Evolutionary conservation across 2,888 invertebrate species (phyloP).

Genomic region (Myopa testacea): DNA sequence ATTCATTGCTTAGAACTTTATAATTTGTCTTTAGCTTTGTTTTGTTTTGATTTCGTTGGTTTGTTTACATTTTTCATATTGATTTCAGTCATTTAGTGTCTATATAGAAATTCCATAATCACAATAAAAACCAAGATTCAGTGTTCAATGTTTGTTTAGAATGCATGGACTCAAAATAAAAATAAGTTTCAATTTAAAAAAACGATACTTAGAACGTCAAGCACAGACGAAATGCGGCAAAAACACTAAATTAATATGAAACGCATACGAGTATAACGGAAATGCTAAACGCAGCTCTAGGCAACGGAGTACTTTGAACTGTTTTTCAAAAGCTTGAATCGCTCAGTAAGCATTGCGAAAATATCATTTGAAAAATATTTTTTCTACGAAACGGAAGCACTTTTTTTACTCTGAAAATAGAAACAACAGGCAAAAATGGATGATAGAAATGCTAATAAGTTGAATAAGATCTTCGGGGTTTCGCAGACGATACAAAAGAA

Average conservation of each 20-base stretch:
- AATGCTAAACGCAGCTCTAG: not conserved
- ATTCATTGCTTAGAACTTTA: not conserved
- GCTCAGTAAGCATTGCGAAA: slow-evolving; percentile 23
- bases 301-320: not conserved
- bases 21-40: not conserved
- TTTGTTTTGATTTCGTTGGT: not conserved
- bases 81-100: slow-evolving; percentile 26
- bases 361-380: slow-evolving; percentile 43
- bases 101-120: slow-evolving; percentile 5
- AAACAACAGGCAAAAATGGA: slow-evolving; percentile 48
- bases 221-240: not conserved
- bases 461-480: slow-evolving; percentile 60
- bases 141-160: slow-evolving; percentile 27
- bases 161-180: slow-evolving; percentile 8
- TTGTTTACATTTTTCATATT: not conserved
- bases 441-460: slow-evolving; percentile 56
- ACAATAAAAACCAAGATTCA: slow-evolving; percentile 5
- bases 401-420: slow-evolving; percentile 20
- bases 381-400: slow-evolving; percentile 34
- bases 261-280: not conserved
- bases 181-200: slow-evolving; percentile 27
- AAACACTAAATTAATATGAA: not conserved
- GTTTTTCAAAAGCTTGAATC: not conserved
- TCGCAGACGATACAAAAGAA: slow-evolving; percentile 60
- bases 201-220: not conserved